Evolutionary conservation across 2,888 invertebrate genomes (phyloP).

Genomic region (Drosophila phalerata): DNA sequence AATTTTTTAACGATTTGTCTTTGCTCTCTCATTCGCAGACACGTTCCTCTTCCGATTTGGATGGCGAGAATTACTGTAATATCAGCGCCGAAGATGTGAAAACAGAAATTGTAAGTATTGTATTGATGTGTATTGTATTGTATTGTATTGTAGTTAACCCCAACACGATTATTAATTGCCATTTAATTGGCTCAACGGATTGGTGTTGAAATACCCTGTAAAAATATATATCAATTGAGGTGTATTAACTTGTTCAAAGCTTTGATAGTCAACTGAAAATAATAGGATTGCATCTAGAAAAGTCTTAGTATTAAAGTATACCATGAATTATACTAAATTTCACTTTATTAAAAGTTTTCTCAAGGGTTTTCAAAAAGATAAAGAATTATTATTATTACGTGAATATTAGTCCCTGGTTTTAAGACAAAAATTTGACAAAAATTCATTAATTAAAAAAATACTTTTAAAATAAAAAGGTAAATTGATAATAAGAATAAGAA

Average conservation of each 20-base stretch:
- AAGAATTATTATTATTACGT: no score
- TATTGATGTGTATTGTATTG: slow-evolving; percentile 72
- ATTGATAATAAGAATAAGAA: no score
- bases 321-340: no score
- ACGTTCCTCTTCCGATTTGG: slow-evolving; percentile 81
- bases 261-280: background rate
- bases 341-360: no score
- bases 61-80: slow-evolving; percentile 80
- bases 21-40: slow-evolving; percentile 61
- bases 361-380: no score
- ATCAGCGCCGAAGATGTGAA: slow-evolving; percentile 85
- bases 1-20: slow-evolving; percentile 51
- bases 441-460: no score
- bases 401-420: no score
- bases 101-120: slow-evolving; percentile 85
- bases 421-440: no score
- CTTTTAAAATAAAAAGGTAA: no score
- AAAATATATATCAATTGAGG: background rate
- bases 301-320: no score
- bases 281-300: background rate
- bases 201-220: slow-evolving; percentile 16
- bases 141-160: slow-evolving; percentile 44
- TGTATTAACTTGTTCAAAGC: background rate
- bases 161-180: slow-evolving; percentile 39
- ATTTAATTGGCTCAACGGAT: slow-evolving; percentile 46